Conservation (phyloP, 2,888 invertebrate genomes). For the Syrista parreyssii region DNA sequence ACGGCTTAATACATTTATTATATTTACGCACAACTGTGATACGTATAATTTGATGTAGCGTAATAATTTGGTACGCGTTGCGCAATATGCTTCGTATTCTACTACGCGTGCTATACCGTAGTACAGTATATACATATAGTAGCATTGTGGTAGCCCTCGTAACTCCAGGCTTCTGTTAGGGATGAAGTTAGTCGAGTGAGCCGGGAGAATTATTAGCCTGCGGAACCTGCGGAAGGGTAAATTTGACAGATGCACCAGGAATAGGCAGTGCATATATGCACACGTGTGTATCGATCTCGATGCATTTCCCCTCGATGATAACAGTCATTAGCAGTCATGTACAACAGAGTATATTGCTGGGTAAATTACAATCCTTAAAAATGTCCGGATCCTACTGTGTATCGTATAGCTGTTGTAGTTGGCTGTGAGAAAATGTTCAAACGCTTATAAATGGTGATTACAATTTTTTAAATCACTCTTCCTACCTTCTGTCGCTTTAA, state of each 20-base stretch:
- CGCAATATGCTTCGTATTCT: conserved; percentile 39
- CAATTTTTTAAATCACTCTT: conserved; percentile 8
- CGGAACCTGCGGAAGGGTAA: conserved; percentile 47
- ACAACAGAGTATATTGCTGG: too few species aligned
- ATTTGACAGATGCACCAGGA: conserved; percentile 52
- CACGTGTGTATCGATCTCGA: conserved; percentile 34
- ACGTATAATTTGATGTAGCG: conserved; percentile 40
- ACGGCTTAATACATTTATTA: conserved; percentile 41
- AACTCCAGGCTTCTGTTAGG: too few species aligned
- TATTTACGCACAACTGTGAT: conserved; percentile 19
- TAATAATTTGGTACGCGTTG: conserved; percentile 45
- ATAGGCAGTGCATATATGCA: conserved; percentile 20
- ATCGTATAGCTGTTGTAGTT: too few species aligned
- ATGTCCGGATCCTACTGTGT: too few species aligned
- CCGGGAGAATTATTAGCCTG: too few species aligned
- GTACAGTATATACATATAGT: not conserved
- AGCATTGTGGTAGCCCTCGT: too few species aligned
- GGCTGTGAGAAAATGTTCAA: too few species aligned
- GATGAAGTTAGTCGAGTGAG: too few species aligned
- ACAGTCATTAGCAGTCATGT: too few species aligned
- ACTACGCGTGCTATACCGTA: conserved; percentile 27
- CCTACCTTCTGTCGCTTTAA: conserved; percentile 1
- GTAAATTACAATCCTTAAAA: too few species aligned
- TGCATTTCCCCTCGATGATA: too few species aligned
- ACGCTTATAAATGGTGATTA: too few species aligned